These are phyloP conservation scores for Hippocampus zosterae DNA, from an alignment of 2,113 vertebrate species.

Conservation along the genomic window DNA sequence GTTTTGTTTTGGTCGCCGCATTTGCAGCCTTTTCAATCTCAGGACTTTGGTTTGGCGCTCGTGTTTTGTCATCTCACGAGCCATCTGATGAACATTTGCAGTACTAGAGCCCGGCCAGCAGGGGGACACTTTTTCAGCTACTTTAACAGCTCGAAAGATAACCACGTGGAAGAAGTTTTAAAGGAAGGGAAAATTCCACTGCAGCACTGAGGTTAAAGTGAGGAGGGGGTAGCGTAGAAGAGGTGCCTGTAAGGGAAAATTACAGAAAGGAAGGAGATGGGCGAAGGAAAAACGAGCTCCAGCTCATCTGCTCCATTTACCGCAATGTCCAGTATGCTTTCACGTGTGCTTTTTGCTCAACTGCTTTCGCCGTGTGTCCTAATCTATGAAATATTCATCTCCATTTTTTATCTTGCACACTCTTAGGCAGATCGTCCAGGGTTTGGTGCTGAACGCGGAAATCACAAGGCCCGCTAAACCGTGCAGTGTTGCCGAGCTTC, in stretches of 20 bases:
- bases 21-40: background rate
- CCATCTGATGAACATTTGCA: background rate
- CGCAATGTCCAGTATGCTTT: conserved; percentile 38
- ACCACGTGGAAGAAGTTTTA: conserved; percentile 57
- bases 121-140: conserved; percentile 68
- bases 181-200: conserved; percentile 74
- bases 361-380: conserved; percentile 57
- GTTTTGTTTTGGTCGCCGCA: no score
- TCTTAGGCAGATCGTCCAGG: conserved; percentile 82
- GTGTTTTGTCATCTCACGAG: background rate
- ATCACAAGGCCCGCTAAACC: conserved; percentile 55
- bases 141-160: conserved; percentile 5
- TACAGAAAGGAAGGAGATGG: conserved; percentile 36
- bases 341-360: conserved; percentile 50
- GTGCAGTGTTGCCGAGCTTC: conserved; percentile 75
- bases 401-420: conserved; percentile 38
- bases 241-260: conserved; percentile 52
- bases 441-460: conserved; percentile 85
- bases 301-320: conserved; percentile 58
- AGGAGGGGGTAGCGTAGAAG: conserved; percentile 33
- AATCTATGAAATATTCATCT: conserved; percentile 20
- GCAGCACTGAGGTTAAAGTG: conserved; percentile 66
- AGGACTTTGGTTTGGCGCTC: background rate
- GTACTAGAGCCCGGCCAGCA: conserved; percentile 62
- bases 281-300: conserved; percentile 24